Evolutionary conservation across 1,140 invertebrate species (phyloP), one percentile per base, ranked within the genome.

Genomic region (Lycorma delicatula): DNA sequence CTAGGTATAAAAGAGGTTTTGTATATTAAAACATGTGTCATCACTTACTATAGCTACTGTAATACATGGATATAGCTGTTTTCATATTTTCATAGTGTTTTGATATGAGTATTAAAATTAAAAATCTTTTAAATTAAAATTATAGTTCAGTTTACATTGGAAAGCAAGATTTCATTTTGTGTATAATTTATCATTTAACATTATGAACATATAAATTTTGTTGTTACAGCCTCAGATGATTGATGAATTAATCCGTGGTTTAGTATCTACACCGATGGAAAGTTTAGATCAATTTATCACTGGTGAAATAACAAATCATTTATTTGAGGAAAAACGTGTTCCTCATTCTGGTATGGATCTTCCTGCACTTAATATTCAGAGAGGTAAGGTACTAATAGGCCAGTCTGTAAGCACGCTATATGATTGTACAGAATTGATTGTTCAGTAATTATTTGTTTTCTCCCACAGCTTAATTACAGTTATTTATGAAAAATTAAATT

Each of bases 271-370:
- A 0, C 89, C 92, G 1, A 93, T 96, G 83, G 93, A 97, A 71
- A 90, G 86, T 1, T 72, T 93, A n/a, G 93, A 96, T 72, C 90
- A 93, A 68, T 93, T 94, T 66, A 88, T 97, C 57, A 94, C 91
- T 0, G 90, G 64, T 18, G 87, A 94, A 69, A 74, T 94, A 13
- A 93, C 91, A 1, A 89, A 92, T 68, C 90, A 90, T 70, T 73
- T 94, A 0, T 95, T 94, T 66, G 87, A 92, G 75, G 86, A 84
- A 12, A 69, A 75, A 18, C 71, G 77, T 67, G 64, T 67, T 20
- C 67, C 67, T 38, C 63, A 65, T 53, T 68, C 62, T 3, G 91
- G 91, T 0, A 83, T 94, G 77, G 92, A 95, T 72, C 75, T 98
- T 44, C 92, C 91, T 0, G 84, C 91, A 1, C 78, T 94, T 18